Evolutionary conservation across 1,140 invertebrate genomes (phyloP).

Genomic region (Dendrolimus punctatus): DNA sequence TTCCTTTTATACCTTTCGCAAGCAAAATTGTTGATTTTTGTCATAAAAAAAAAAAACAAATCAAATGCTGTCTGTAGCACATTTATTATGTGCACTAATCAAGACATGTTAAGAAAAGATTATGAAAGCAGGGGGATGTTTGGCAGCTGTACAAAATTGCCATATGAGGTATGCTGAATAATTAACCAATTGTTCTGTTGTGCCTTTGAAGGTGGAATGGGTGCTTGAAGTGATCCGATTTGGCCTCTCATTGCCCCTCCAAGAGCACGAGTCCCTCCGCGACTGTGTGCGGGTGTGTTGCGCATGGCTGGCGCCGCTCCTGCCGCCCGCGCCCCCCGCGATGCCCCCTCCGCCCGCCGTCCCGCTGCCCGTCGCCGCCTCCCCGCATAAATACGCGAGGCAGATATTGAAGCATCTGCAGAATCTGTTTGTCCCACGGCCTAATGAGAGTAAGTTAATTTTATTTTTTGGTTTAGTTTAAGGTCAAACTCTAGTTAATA

Average conservation of each 20-base stretch:
- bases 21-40: no score
- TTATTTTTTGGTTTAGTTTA: neutral
- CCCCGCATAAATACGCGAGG: constrained; percentile 92
- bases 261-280: constrained; percentile 93
- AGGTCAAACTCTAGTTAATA: no score
- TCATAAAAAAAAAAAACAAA: no score
- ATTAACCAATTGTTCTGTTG: neutral
- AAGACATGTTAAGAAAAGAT: no score
- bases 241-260: constrained; percentile 90
- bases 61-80: no score
- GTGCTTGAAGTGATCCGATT: constrained; percentile 95
- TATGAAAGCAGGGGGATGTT: no score
- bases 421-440: constrained; percentile 95
- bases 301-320: constrained; percentile 93
- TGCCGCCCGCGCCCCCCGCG: constrained; percentile 81
- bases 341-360: constrained; percentile 84
- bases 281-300: constrained; percentile 98
- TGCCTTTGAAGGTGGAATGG: constrained; percentile 79
- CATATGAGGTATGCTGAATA: constrained; percentile 42
- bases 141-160: no score
- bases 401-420: constrained; percentile 95
- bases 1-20: no score
- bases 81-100: no score
- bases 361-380: constrained; percentile 88
- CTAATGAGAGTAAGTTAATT: constrained; percentile 85